A percentile compares a stretch with the other conserved stretches of the same genome.
phyloP scores from a whole-genome alignment of 2,888 invertebrate species.

The Acronicta alni region DNA sequence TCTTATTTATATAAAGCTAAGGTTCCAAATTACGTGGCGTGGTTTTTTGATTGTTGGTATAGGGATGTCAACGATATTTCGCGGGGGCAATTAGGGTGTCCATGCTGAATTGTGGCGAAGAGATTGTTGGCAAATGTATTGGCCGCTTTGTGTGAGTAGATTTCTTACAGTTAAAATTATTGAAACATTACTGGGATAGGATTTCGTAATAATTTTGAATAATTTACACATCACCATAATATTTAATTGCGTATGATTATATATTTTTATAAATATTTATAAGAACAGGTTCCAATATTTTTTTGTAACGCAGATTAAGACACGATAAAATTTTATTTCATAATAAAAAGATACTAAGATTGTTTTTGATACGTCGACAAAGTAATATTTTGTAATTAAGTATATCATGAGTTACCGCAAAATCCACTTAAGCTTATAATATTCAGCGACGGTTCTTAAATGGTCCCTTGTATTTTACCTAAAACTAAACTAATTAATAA shows the following conservation, averaged over 20 bases:
- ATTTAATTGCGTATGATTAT: constrained; percentile 37
- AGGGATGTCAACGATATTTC: constrained; percentile 73
- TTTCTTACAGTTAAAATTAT: neutral
- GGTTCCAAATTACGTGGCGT: constrained; percentile 17
- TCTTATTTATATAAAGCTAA: neutral
- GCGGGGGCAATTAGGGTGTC: constrained; percentile 73
- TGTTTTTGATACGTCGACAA: constrained; percentile 10
- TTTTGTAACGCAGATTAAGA: constrained; percentile 21
- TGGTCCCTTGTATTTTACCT: too few relatives aligned
- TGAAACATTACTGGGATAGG: too few relatives aligned
- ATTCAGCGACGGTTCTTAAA: too few relatives aligned
- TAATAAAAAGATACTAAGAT: constrained; percentile 27
- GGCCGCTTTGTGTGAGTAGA: constrained; percentile 25
- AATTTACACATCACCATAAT: constrained; percentile 2
- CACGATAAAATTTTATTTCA: constrained; percentile 43
- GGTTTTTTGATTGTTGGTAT: constrained; percentile 3
- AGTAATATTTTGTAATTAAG: too few relatives aligned
- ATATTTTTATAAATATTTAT: constrained; percentile 44
- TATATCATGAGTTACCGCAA: too few relatives aligned
- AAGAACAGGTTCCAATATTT: constrained; percentile 21
- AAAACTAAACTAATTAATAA: too few relatives aligned
- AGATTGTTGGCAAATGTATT: constrained; percentile 64
- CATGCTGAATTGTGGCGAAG: constrained; percentile 71
- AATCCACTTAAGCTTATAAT: too few relatives aligned
- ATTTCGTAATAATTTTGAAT: too few relatives aligned